phyloP scores from a whole-genome alignment of 2,797 vertebrate species.

The Morelia viridis region DNA sequence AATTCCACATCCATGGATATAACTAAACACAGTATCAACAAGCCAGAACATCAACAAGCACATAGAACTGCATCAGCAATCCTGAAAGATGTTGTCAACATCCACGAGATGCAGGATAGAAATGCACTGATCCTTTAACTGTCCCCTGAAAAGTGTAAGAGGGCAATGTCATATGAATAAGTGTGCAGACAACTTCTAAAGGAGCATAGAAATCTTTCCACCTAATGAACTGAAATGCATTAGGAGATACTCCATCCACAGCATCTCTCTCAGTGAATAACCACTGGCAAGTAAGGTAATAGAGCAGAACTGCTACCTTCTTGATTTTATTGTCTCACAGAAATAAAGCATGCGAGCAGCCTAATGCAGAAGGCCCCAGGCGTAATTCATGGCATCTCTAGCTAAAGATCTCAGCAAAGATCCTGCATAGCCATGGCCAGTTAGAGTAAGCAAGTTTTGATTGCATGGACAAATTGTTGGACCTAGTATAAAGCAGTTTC shows the following conservation, averaged over 20 bases:
- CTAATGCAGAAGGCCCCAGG: not conserved
- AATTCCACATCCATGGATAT: too few relatives aligned
- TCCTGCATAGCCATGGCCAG: not conserved
- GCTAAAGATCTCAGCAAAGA: not conserved
- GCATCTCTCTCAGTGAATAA: not conserved
- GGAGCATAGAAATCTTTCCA: not conserved
- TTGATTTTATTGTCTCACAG: too few relatives aligned
- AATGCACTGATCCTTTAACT: not conserved
- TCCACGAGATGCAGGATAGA: not conserved
- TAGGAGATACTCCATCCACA: not conserved
- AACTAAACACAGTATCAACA: too few relatives aligned
- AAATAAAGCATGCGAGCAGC: not conserved
- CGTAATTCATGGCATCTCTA: not conserved
- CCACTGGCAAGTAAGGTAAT: not conserved
- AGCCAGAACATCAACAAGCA: not conserved
- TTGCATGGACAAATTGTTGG: not conserved
- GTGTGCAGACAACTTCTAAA: not conserved
- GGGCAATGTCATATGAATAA: not conserved
- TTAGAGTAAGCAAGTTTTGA: not conserved
- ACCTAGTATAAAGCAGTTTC: not conserved
- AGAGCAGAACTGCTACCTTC: too few relatives aligned
- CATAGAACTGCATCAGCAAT: not conserved
- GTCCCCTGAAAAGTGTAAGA: not conserved
- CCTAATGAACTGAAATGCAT: too few relatives aligned
- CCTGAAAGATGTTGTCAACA: not conserved